Evolutionary conservation across 2,113 vertebrate species (phyloP), one percentile per base, ranked within the genome.

Genomic region (Varanus komodoensis): DNA sequence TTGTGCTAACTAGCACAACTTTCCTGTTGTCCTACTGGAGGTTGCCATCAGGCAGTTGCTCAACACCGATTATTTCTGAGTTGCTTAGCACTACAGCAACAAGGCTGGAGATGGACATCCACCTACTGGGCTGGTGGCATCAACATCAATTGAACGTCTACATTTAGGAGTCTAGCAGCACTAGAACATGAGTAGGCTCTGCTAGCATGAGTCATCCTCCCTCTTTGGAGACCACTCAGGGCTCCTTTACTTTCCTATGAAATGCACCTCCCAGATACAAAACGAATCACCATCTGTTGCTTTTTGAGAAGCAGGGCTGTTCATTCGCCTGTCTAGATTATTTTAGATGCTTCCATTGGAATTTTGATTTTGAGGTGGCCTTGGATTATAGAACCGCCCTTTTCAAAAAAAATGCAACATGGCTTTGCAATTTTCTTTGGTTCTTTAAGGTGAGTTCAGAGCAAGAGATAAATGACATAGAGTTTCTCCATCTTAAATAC

Each of bases 401-500:
- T 87, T 84, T 84, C 5, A 87, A 3, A 44, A 44, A 44, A 44
- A 44, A 21, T 27, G 3, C 68, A 48, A 38, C 8, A 38, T 44
- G 82, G 3, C 67, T 12, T 80, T 25, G 78, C 86, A 25, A 84
- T 79, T n/a, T 75, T 14, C 1, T 74, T 82, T 74, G 25, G 4
- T 74, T 87, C 48, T 74, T 48, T 74, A 64, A 86, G 14, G 73
- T 87, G 34, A 7, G 27, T 3, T 54, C 52, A 69, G 69, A 91
- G 15, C 61, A 61, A 89, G 14, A 87, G 80, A 17, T 48, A 88
- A 84, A 87, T 6, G 1, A 88, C 84, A 52, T 69, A 4, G 23
- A 21, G 69, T 89, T 71, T 77, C 81, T 91, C 38, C 57, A 84
- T 67, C 44, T 90, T n/a, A 87, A 75, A 75, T 61, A 21, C 1